phyloP scores from a whole-genome alignment of 2,113 vertebrate genomes.

The Accipiter cooperii region DNA sequence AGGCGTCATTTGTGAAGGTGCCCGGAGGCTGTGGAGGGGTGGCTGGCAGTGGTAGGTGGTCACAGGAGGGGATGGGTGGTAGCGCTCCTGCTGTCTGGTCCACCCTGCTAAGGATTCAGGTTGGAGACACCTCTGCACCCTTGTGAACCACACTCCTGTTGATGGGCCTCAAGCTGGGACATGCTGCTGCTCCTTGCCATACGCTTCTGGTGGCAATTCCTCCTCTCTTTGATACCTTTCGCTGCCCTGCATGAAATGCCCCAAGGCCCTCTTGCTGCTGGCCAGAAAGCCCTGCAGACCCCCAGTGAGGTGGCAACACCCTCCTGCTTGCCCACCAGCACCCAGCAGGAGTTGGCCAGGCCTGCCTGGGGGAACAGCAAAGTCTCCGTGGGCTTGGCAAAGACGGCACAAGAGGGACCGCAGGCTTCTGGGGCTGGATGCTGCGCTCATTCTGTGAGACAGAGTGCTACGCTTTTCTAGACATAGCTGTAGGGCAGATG shows the following conservation, averaged over 20 bases:
- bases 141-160: background rate
- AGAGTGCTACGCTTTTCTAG: background rate
- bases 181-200: background rate
- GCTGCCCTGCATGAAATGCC: background rate
- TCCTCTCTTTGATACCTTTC: background rate
- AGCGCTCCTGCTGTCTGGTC: background rate
- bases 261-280: accelerated
- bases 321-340: background rate
- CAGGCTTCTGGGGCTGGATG: background rate
- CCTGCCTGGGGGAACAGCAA: background rate
- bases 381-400: background rate
- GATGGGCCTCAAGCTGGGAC: background rate
- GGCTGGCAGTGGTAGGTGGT: background rate
- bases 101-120: background rate
- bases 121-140: background rate
- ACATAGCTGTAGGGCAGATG: background rate
- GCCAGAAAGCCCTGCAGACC: background rate
- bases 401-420: background rate
- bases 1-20: background rate
- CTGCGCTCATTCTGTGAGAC: background rate
- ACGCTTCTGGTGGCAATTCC: background rate
- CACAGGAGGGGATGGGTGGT: accelerated
- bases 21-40: background rate
- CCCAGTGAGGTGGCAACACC: background rate
- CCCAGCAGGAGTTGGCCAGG: background rate